Base-by-base conservation (phyloP, 2,113 vertebrate genomes). In the Seriola dumerili region DNA sequence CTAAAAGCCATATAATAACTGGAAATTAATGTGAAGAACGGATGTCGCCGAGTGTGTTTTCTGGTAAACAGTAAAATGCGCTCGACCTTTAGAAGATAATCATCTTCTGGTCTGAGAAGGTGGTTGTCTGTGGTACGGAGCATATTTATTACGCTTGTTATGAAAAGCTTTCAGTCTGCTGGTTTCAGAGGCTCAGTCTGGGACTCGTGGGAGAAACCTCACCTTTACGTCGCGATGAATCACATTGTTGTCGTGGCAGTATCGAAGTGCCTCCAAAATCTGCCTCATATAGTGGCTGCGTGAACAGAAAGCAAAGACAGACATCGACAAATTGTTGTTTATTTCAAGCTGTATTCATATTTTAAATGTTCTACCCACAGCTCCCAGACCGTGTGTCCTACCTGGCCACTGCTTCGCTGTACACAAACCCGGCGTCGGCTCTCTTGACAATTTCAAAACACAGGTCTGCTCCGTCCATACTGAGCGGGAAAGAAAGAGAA, bases 191-290 rank as follows among this genome's bases (percentile, higher is more conserved):
- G 3, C 40, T 71, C 1, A n/a, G 8, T 8, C 3, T 8, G 17
- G 0, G 11, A 36, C 8, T 29, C 10, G 42, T 0, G 8, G 2
- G 14, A 52, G 1, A 55, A 10, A 2, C 42, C 96, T 96, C 96
- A 99, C 97, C 97, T 99, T 99, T 88, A 99, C 97, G 90, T 99
- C 97, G 23, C 97, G 96, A 87, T 99, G 97, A 94, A 99, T 99
- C 93, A 99, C 97, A 86, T 99, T 99, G 93, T 99, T 99, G 94
- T 99, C 97, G 72, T 99, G 97, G 94, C 97, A 99, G 91, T 99
- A 99, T 85, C 97, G 96, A 46, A 99, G 96, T 6, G 97, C 97
- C 95, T 99, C 97, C 92, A 98, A 65, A 93, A 99, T 99, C 95
- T 99, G 97, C 90, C 97, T 96, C 97, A 99, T 98, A 87, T 99